Conservation (phyloP, 2,113 vertebrate genomes). For the Perca fluviatilis region DNA sequence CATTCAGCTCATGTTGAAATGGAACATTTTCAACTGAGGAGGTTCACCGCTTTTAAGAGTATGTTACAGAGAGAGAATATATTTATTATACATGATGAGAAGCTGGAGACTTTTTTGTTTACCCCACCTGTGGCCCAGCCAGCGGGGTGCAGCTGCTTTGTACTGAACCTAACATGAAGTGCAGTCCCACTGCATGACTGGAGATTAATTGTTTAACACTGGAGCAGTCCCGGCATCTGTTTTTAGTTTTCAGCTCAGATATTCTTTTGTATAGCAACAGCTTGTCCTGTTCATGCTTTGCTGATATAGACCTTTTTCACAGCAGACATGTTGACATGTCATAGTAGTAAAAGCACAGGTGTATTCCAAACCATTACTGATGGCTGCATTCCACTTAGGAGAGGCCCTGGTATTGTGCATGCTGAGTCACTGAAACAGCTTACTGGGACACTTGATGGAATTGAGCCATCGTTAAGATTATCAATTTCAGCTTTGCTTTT, state of each 20-base stretch:
- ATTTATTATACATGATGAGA: not conserved
- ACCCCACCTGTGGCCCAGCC: not conserved
- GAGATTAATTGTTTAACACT: not conserved
- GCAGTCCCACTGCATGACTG: not conserved
- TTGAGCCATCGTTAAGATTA: no score
- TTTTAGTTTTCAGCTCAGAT: slow-evolving; percentile 1
- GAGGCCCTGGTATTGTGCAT: no score
- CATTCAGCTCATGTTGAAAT: not conserved
- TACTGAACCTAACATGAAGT: not conserved
- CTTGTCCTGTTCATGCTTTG: not conserved
- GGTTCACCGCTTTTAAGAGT: not conserved
- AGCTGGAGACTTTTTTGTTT: not conserved
- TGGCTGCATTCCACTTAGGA: no score
- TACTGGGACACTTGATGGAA: no score
- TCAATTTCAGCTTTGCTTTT: no score
- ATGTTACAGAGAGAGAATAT: not conserved
- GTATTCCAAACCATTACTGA: no score
- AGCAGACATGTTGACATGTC: no score
- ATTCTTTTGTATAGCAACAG: not conserved
- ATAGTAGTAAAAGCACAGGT: no score
- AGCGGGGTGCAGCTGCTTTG: not conserved
- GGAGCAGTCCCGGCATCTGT: not conserved
- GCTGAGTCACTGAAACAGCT: no score
- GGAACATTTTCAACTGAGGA: not conserved
- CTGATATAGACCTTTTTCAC: no score